Base-by-base conservation (phyloP, 2,797 vertebrate species). In the Rhynchonycteris naso region DNA sequence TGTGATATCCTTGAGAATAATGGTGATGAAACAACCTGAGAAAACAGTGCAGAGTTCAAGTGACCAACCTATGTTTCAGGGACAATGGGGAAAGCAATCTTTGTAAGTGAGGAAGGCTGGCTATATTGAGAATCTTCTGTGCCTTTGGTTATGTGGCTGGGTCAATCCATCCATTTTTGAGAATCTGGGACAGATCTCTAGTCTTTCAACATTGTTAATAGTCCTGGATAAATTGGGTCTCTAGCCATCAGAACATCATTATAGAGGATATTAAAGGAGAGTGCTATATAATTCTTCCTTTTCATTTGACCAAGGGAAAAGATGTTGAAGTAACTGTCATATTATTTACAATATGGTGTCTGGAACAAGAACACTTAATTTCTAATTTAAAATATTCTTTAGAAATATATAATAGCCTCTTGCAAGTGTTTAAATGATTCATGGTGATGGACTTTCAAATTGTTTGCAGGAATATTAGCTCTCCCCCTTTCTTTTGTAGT, bases 391-490 rank as follows among this genome's bases (percentile, higher is more conserved):
- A 97, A 96, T 96, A 96, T 96, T 78, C 82, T 78, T 97, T 88
- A 76, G 12, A 72, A 87, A 54, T 93, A 47, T 71, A 84, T 71
- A 86, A 68, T 86, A 93, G 47, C 35, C 50, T 94, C 84, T 97
- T 97, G 63, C 26, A 95, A 95, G 80, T 65, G 72, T 83, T 97
- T 96, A 95, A 97, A 94, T 97, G 96, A 96, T 96, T 87, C 24
- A 96, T 94, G 76, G 28, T 52, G 33, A 72, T 89, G 97, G 82
- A 92, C 66, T 78, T 97, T 82, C 97, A 90, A 95, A 96, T 75
- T 95, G 8, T 75, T 93, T 91, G 50, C 14, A 92, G 88, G 54
- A 97, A 96, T 81, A 96, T 96, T 97, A 93, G 30, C n/a, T 96
- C 97, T 79, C 28, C 72, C 61, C 38, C 0, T 94, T 68, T 94